Evolutionary conservation across 2,888 invertebrate species (phyloP).

Genomic region (Tigriopus californicus): DNA sequence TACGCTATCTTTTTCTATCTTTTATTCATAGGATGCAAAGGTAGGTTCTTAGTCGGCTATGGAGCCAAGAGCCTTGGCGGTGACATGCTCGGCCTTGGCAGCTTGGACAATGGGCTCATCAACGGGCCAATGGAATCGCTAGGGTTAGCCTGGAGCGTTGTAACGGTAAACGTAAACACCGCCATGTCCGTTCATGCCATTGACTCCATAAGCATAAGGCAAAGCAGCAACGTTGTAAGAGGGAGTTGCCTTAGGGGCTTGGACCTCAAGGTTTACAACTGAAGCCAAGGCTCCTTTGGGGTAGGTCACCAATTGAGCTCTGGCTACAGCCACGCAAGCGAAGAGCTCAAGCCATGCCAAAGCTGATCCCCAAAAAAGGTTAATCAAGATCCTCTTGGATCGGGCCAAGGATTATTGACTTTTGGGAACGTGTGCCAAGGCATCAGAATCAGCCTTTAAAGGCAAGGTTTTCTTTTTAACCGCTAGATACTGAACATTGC

Average conservation of each 20-base stretch:
- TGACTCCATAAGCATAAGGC: background rate
- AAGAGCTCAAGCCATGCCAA: background rate
- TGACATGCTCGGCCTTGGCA: slow-evolving; percentile 13
- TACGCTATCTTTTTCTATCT: too few species aligned
- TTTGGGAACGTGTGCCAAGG: too few species aligned
- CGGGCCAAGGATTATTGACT: too few species aligned
- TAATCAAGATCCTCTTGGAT: too few species aligned
- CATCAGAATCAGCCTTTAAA: too few species aligned
- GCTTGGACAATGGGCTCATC: slow-evolving; percentile 1
- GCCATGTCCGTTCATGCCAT: background rate
- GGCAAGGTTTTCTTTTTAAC: too few species aligned
- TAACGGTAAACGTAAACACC: background rate
- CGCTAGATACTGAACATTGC: too few species aligned
- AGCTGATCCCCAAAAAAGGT: too few species aligned
- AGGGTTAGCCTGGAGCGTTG: slow-evolving; percentile 6
- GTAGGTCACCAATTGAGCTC: background rate
- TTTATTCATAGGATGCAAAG: too few species aligned
- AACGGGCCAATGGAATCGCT: slow-evolving; percentile 12
- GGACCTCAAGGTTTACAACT: too few species aligned
- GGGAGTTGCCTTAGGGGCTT: too few species aligned
- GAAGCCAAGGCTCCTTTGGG: too few species aligned
- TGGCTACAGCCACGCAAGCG: background rate
- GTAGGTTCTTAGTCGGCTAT: background rate
- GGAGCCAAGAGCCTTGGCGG: background rate
- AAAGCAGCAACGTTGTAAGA: background rate